Base-by-base conservation (phyloP, 2,888 invertebrate species). In the Aspidiotus destructor region DNA sequence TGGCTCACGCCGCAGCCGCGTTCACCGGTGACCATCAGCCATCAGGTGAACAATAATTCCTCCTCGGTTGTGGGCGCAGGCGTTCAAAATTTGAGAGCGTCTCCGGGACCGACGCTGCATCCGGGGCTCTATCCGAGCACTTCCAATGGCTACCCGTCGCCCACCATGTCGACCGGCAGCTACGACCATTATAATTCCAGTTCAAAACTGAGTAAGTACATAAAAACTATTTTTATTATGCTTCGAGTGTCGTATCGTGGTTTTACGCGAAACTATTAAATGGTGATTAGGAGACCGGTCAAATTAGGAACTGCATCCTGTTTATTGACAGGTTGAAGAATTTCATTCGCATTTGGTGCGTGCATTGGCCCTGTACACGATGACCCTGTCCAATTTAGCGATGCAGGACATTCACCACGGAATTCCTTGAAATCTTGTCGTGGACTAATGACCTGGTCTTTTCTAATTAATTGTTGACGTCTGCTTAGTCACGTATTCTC, bases 141-240 rank as follows among this genome's bases (percentile, higher is more conserved):
- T 44, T 67, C 67, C 28, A 88, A 88, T 75, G 91, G 91, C 68
- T 92, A 90, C 78, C 87, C 89, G 64, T 90, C 90, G 73, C 90
- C 91, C 17, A 74, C 75, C 69, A 85, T 90, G 81, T 90, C 89
- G 67, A 87, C 89, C 16, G 86, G 89, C 78, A 91, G 90, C 84
- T 92, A 91, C 81, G 91, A 91, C 74, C 89, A 90, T 2, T 91
- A 91, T 78, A 91, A 90, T 80, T 91, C 91, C 73, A 89, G 88
- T 79, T 89, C 89, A 76, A 91, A 90, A 84, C 85, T 88, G 83
- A 89, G 91, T 90, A 75, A 86, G 88, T 83, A 54, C 2, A 16
- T 16, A 10, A 2, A 55, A n/a, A 13, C 7, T 11, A 16, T 55
- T 17, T n/a, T 55, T 16, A 16, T 17, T 55, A 55, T 55, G 10